Conservation (phyloP, 2,113 vertebrate species). For the Sander vitreus region DNA sequence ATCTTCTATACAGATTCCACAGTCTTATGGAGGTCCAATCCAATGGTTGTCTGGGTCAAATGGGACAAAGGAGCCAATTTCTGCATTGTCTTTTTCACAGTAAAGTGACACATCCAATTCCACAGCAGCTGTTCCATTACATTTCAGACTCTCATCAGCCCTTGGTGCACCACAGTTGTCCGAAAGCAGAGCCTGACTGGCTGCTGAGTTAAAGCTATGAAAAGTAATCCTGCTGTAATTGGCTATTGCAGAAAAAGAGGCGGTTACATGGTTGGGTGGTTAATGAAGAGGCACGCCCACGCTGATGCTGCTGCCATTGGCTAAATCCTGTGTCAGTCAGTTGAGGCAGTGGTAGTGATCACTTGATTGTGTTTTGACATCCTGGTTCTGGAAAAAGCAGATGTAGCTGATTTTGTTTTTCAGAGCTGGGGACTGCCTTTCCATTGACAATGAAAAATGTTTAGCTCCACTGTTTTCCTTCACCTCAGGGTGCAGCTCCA, state of each 20-base stretch:
- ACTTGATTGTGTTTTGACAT: slow-evolving; percentile 60
- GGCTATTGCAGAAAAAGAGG: slow-evolving; percentile 67
- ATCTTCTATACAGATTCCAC: slow-evolving; percentile 49
- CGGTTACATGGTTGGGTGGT: slow-evolving; percentile 57
- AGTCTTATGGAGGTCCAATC: slow-evolving; percentile 51
- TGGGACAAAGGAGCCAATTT: slow-evolving; percentile 13
- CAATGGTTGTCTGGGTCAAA: not conserved
- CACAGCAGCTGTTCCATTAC: slow-evolving; percentile 47
- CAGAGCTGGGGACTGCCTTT: slow-evolving; percentile 49
- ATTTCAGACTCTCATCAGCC: slow-evolving; percentile 59
- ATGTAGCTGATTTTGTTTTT: slow-evolving; percentile 4
- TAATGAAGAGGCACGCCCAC: slow-evolving; percentile 68
- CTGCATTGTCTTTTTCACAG: slow-evolving; percentile 42
- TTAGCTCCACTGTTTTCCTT: slow-evolving; percentile 17
- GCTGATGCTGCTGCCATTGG: slow-evolving; percentile 54
- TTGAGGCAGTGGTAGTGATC: slow-evolving; percentile 73
- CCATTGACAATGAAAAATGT: slow-evolving; percentile 5
- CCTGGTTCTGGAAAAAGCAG: slow-evolving; percentile 34
- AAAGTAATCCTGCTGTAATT: slow-evolving; percentile 68
- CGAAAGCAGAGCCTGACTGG: slow-evolving; percentile 56
- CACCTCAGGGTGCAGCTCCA: slow-evolving; percentile 25
- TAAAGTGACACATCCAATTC: slow-evolving; percentile 44
- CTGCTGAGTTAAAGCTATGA: slow-evolving; percentile 81
- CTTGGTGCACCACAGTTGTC: slow-evolving; percentile 63
- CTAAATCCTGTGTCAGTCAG: slow-evolving; percentile 62